Base-by-base conservation (phyloP, 2,113 vertebrate genomes). In the Calidris pugnax region DNA sequence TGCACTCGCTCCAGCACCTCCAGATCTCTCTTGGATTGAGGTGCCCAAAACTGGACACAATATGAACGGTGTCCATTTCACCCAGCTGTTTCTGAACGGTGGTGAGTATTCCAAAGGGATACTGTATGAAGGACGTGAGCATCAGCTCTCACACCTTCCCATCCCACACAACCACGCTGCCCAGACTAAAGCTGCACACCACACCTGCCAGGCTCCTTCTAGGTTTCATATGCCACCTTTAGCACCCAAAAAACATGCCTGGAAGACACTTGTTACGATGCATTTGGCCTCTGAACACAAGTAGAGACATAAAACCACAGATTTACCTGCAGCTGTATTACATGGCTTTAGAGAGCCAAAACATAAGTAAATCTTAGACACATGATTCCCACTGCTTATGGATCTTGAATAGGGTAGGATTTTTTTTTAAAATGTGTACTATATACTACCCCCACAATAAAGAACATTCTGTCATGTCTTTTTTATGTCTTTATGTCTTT, bases 361-460 rank as follows among this genome's bases (percentile, higher is more conserved):
- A 82, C 15, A 2, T 12, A 50, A 39, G 8, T 20, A 79, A 76
- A 76, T 68, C 9, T 27, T 17, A 41, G 37, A 41, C 22, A 56
- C 12, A 17, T 7, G 5, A 43, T 39, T 87, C 50, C 21, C 32
- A 51, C 21, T 53, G 16, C 43, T 85, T 67, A 51, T 1, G 16
- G 47, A 55, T 47, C 59, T 72, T 80, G 39, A 86, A 60, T 9
- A 30, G 22, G 3, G 0, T 7, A 30, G 19, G 3, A 0, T 7
- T 10, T 53, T 47, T 75, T 66, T 57, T 11, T 27, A 51, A 51
- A 27, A 55, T 43, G 3, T 56, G 45, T 45, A 35, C 60, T 71
- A 39, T 24, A 62, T 48, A 23, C 6, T 32, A 53, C 6, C 13
- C 48, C 4, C 23, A 60, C 69, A 66, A 85, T 47, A n/a, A 63